Evolutionary conservation across 35 echinoderm and acorn worm genomes (phyloP), one percentile per base, ranked within the genome.

Genomic region (Ophiothrix spiculata): DNA sequence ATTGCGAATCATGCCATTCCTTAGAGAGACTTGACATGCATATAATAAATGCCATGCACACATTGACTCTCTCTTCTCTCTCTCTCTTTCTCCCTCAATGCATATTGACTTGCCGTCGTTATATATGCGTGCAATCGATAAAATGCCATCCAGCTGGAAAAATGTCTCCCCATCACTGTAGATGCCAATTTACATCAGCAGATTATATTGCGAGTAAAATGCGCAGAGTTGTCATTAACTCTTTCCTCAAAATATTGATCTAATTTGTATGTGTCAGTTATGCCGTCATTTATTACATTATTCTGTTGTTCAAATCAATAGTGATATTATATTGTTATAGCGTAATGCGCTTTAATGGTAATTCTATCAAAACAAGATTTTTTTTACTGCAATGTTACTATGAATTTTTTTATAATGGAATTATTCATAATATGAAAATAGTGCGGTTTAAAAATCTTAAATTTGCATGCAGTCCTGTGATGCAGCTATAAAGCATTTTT

Each of bases 51-150:
- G 60, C 3, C 42, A 25, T 15, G 60, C 23, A 69, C 3, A 28
- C 42, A 19, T 19, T 49, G 42, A 49, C 42, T 49, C 42, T 6
- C 6, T 49, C 42, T n/a, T n/a, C n/a, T n/a, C n/a, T n/a, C n/a
- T n/a, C n/a, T n/a, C n/a, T n/a, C n/a, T n/a, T n/a, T n/a, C 42
- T 25, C 60, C 29, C 60, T 69, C 60, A 25, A 25, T 4, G 17
- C 23, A 2, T 12, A 6, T 6, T 12, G 60, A 6, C 29, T 15
- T 2, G 60, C 1, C 23, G 8, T 69, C 16, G 60, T 28, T 28
- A 69, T 69, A 69, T 69, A 69, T 69, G 60, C 60, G 25, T 28
- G 23, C 60, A 69, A 69, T 69, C 60, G 29, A 69, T 69, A 69
- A 10, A 15, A 25, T 28, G 8, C 60, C 60, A 69, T 69, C 60